phyloP scores from a whole-genome alignment of 2,888 invertebrate genomes.

The Mesoligia furuncula region DNA sequence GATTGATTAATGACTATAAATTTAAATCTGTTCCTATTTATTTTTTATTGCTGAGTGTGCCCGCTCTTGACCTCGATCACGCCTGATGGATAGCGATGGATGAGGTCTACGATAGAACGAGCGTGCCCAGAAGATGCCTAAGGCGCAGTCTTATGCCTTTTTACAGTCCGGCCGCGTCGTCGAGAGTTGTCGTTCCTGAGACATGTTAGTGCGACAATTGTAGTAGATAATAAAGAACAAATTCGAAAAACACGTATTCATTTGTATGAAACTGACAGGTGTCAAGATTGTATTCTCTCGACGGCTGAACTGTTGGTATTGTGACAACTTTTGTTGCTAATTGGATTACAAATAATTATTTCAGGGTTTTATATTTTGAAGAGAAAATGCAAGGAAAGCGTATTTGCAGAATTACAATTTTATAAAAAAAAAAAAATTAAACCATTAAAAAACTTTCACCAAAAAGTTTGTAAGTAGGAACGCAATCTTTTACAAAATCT shows the following conservation, averaged over 20 bases:
- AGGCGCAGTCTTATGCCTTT: too few species aligned
- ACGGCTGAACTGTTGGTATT: neutral
- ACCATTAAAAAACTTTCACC: conserved; percentile 13
- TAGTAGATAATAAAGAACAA: neutral
- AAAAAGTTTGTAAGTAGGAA: neutral
- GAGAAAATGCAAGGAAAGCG: neutral
- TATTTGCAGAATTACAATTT: neutral
- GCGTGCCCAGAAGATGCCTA: too few species aligned
- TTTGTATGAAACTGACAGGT: neutral
- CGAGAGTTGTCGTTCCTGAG: neutral
- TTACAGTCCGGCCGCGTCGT: neutral
- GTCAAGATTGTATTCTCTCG: neutral
- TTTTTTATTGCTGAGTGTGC: too few species aligned
- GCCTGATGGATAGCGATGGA: too few species aligned
- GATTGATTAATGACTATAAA: neutral
- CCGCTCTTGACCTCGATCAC: too few species aligned
- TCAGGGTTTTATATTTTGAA: neutral
- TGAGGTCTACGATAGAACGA: too few species aligned
- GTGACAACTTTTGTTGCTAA: neutral
- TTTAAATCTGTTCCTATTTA: neutral
- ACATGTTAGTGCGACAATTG: neutral
- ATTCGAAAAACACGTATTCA: neutral
- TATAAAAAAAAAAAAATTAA: conserved; percentile 3
- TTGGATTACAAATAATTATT: too few species aligned
- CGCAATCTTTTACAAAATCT: conserved; percentile 51